A percentile compares a stretch with the other conserved stretches of the same genome.
Conservation (phyloP, 2,797 vertebrate species). For the Bovichtus variegatus region DNA sequence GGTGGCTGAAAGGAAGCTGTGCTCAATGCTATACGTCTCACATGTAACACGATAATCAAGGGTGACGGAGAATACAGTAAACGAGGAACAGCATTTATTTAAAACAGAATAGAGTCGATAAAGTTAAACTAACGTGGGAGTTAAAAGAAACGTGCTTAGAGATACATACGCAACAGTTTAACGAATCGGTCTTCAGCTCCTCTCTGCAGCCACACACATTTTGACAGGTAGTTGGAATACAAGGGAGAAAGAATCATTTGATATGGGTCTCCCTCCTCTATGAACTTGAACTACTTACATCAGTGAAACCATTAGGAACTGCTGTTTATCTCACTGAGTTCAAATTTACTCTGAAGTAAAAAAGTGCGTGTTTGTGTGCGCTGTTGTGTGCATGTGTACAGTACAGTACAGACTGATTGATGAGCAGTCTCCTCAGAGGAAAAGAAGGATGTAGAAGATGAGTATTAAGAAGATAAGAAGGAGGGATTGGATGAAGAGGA, state of each 20-base stretch:
- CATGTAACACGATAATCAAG: slow-evolving; percentile 31
- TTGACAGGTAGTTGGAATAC: slow-evolving; percentile 57
- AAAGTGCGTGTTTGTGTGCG: slow-evolving; percentile 37
- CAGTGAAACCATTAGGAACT: slow-evolving; percentile 53
- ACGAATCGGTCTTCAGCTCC: slow-evolving; percentile 28
- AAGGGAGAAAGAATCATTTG: slow-evolving; percentile 28
- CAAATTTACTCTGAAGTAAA: slow-evolving; percentile 49
- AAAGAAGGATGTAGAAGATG: slow-evolving; percentile 43
- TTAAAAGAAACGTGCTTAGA: slow-evolving; percentile 31
- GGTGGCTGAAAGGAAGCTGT: slow-evolving; percentile 16
- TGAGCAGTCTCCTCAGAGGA: slow-evolving; percentile 24
- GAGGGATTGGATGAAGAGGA: slow-evolving; percentile 38
- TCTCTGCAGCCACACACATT: slow-evolving; percentile 45
- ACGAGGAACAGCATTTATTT: slow-evolving; percentile 12
- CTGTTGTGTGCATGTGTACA: not conserved
- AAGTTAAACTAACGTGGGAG: slow-evolving; percentile 31
- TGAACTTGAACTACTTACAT: slow-evolving; percentile 56
- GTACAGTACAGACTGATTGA: slow-evolving; percentile 42
- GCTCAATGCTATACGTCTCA: slow-evolving; percentile 12
- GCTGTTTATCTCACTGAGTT: slow-evolving; percentile 42
- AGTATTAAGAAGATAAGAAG: slow-evolving; percentile 37
- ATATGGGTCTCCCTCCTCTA: slow-evolving; percentile 40
- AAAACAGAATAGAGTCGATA: slow-evolving; percentile 40
- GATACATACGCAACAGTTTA: slow-evolving; percentile 12
- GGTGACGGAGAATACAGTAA: slow-evolving; percentile 17